Evolutionary conservation across 2,113 vertebrate species (phyloP).

Genomic region (Vireo altiloquus): DNA sequence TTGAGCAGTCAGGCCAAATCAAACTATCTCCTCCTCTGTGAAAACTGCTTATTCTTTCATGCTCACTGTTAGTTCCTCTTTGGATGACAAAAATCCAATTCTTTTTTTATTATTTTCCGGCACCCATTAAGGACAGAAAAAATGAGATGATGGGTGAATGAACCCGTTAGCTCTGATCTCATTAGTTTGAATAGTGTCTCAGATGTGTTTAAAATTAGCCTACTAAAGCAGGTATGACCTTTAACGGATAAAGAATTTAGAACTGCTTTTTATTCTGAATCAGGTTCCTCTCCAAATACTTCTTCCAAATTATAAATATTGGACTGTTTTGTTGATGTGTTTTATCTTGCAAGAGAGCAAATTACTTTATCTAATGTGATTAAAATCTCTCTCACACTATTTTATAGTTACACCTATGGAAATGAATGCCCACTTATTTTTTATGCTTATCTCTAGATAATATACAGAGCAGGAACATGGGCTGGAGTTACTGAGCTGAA

Average conservation of each 20-base stretch:
- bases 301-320: background rate
- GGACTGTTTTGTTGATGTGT: background rate
- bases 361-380: background rate
- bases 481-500: background rate
- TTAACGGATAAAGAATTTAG: background rate
- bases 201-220: background rate
- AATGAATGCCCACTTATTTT: background rate
- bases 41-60: background rate
- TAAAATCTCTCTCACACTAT: background rate
- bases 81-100: background rate
- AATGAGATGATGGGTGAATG: background rate
- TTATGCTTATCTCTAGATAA: background rate
- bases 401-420: background rate
- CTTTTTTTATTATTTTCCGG: background rate
- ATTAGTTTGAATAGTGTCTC: background rate
- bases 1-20: background rate
- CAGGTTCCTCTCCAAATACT: background rate
- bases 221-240: background rate
- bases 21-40: background rate
- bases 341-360: background rate
- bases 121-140: background rate
- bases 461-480: background rate
- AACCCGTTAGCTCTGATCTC: background rate
- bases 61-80: background rate
- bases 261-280: background rate